A percentile compares a stretch with the other conserved stretches of the same genome.
These are phyloP conservation scores for Antrozous pallidus DNA, from an alignment of 2,797 vertebrate species.

Conservation along the genomic window DNA sequence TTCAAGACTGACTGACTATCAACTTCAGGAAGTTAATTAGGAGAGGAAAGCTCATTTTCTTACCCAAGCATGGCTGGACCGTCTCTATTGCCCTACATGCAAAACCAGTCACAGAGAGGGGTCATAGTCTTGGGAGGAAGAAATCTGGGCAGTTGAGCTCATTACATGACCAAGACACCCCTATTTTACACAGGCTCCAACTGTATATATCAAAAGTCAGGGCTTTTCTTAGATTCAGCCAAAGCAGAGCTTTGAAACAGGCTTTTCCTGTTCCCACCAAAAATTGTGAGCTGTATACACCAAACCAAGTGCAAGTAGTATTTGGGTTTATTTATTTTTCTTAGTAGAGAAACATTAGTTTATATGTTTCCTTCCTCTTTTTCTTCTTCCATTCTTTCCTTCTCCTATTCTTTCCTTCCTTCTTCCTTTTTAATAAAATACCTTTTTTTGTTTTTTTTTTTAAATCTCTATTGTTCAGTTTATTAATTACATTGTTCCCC, in stretches of 20 bases:
- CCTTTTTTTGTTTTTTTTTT: too few species aligned
- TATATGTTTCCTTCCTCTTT: neutral
- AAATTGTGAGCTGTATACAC: neutral
- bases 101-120: neutral
- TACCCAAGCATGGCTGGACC: neutral
- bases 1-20: constrained; percentile 7
- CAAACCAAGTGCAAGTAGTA: neutral
- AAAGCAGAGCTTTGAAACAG: neutral
- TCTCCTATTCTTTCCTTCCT: neutral
- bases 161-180: neutral
- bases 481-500: too few species aligned
- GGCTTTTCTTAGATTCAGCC: neutral
- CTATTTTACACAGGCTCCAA: neutral
- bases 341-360: constrained; percentile 20
- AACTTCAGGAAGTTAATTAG: neutral
- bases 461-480: too few species aligned
- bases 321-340: neutral
- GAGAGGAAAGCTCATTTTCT: neutral
- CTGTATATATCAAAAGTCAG: neutral
- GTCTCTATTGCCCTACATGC: neutral
- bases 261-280: neutral
- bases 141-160: neutral
- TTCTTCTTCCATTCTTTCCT: neutral
- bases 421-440: constrained; percentile 16
- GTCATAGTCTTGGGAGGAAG: neutral